Conservation (phyloP, 37 sponge, comb jelly and placozoan species). For the Chondrilla cf. caribensis region DNA sequence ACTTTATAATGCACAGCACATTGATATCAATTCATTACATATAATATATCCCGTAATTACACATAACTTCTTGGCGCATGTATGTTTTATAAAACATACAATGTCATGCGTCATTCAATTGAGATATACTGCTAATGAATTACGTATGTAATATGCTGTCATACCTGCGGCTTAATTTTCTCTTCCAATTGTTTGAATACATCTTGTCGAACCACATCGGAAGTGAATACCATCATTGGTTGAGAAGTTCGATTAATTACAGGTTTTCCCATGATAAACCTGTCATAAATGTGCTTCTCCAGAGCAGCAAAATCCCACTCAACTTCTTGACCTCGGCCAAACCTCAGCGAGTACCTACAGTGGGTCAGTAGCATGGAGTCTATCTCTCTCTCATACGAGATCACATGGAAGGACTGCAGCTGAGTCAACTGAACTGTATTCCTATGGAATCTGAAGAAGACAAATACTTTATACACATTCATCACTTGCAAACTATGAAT, state of each 20-base stretch:
- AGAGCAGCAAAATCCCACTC: constrained; percentile 58
- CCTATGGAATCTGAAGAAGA: no score
- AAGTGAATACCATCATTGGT: constrained; percentile 41
- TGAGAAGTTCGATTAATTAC: constrained; percentile 40
- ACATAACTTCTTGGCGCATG: no score
- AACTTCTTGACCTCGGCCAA: constrained; percentile 52
- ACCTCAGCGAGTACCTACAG: constrained; percentile 63
- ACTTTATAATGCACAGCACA: no score
- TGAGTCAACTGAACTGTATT: no score
- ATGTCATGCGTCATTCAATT: no score
- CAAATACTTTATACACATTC: no score
- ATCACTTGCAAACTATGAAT: no score
- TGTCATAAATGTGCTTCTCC: constrained; percentile 61
- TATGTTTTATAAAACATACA: no score
- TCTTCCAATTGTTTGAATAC: constrained; percentile 35
- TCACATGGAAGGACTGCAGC: constrained; percentile 18
- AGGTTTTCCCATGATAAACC: constrained; percentile 67
- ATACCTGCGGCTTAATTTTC: constrained; percentile 40
- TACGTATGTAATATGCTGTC: no score
- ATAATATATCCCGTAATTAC: no score
- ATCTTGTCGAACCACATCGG: constrained; percentile 35
- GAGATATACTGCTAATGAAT: no score
- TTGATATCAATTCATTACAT: no score
- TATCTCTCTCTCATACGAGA: constrained; percentile 63
- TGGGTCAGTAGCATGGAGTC: constrained; percentile 59